phyloP scores from a whole-genome alignment of 2,113 vertebrate genomes.

The Hippopotamus amphibius region DNA sequence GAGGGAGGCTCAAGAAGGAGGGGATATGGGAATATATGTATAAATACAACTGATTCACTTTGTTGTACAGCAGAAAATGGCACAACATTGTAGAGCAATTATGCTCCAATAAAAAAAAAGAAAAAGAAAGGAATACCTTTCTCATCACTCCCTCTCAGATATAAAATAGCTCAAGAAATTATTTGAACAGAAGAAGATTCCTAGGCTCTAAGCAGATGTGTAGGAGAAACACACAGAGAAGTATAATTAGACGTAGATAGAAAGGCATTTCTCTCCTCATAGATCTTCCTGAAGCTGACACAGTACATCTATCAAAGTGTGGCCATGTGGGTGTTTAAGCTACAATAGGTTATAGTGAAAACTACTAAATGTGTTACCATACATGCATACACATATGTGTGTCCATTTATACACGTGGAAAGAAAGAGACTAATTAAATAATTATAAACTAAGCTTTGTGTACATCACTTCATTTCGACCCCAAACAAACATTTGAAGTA shows the following conservation, averaged over 20 bases:
- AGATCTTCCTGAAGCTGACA: neutral
- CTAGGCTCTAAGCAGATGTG: neutral
- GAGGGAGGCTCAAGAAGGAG: too few relatives aligned
- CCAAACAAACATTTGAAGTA: neutral
- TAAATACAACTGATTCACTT: too few relatives aligned
- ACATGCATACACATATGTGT: neutral
- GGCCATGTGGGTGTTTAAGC: neutral
- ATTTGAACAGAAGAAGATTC: neutral
- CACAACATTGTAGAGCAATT: too few relatives aligned
- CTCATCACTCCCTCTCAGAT: conserved; percentile 8
- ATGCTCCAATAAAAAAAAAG: too few relatives aligned
- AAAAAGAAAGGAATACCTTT: conserved; percentile 21
- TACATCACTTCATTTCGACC: neutral
- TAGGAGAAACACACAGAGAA: neutral
- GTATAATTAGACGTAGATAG: neutral
- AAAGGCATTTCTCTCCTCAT: neutral
- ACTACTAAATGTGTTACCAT: neutral
- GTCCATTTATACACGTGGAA: neutral
- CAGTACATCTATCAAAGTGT: neutral
- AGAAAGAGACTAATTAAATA: neutral
- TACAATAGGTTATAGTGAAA: neutral
- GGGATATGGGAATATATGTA: too few relatives aligned
- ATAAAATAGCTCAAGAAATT: conserved; percentile 5
- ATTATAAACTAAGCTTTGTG: neutral
- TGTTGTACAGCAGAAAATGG: too few relatives aligned